These are phyloP conservation scores for Pachypanchax playfairii DNA, from an alignment of 2,113 vertebrate genomes.

Conservation along the genomic window DNA sequence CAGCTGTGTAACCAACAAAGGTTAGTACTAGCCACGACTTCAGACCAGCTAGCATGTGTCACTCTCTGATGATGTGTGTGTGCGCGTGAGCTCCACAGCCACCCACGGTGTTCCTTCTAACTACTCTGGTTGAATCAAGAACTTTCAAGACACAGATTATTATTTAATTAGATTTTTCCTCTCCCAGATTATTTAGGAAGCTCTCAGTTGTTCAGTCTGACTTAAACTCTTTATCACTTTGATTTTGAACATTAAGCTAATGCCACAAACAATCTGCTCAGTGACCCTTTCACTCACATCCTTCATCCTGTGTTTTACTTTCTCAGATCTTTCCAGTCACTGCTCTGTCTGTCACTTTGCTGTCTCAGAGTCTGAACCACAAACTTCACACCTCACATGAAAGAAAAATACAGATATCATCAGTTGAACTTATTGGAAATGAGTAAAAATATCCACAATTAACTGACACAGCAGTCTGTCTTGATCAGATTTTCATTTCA, in stretches of 20 bases:
- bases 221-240: not conserved
- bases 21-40: constrained; percentile 51
- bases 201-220: not conserved
- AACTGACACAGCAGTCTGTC: too few relatives aligned
- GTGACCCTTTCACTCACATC: not conserved
- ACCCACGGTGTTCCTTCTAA: constrained; percentile 53
- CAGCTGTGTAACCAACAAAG: constrained; percentile 65
- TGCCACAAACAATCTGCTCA: too few relatives aligned
- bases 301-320: constrained; percentile 4
- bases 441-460: too few relatives aligned
- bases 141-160: constrained; percentile 41
- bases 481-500: too few relatives aligned
- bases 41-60: constrained; percentile 49
- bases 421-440: not conserved
- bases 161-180: constrained; percentile 4
- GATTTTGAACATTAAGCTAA: constrained; percentile 5
- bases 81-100: constrained; percentile 34
- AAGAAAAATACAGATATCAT: constrained; percentile 2
- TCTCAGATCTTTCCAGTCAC: constrained; percentile 47
- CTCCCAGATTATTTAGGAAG: not conserved
- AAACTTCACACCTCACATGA: constrained; percentile 39
- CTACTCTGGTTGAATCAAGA: constrained; percentile 8
- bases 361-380: constrained; percentile 13
- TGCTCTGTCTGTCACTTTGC: constrained; percentile 15
- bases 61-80: constrained; percentile 8